Evolutionary conservation across 2,113 vertebrate species (phyloP), one percentile per base, ranked within the genome.

Genomic region (Lamprologus speciosus): DNA sequence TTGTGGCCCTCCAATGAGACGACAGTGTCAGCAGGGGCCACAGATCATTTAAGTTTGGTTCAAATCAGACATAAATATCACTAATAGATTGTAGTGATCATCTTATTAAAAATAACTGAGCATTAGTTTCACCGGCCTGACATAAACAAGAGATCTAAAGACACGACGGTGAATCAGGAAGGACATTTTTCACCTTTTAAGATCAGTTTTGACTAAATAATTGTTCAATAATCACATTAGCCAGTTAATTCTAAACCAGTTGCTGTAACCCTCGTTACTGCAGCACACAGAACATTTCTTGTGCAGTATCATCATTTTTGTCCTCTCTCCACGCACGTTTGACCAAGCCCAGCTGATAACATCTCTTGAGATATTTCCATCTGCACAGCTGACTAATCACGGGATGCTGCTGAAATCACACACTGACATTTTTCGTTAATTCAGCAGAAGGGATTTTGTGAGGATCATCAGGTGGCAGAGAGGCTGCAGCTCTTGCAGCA

Each of bases 401-500:
- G 12, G 19, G 50, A 55, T 53, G 35, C 58, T 11, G 26, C 53
- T 78, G 75, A 80, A 55, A 51, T 21, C n/a, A 40, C 28, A 54
- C 33, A n/a, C 35, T 6, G 9, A 50, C 4, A 8, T 87, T 84
- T 17, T 73, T 73, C 8, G 80, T 83, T 3, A 5, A 73, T 78
- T 88, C 84, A 84, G 84, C 86, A 88, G 31, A 84, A 85, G 51
- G 81, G 28, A 10, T 60, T 63, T 37, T 17, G 14, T 17, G 42
- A 26, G 40, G 21, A 8, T 45, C 40, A 51, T 35, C 19, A 57
- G 65, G 80, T 35, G 84, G 87, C 80, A 79, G 9, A 11, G 14
- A 55, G 33, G 80, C 70, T 75, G 88, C 79, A 82, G 91, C 80
- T 90, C 90, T 95, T 96, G 85, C 95, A 93, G 90, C 79, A 86